Percentiles rank a stretch among this genome's conserved stretches.
Conservation (phyloP, 2,888 invertebrate species). For the Scaptomyza cyrtandrae region DNA sequence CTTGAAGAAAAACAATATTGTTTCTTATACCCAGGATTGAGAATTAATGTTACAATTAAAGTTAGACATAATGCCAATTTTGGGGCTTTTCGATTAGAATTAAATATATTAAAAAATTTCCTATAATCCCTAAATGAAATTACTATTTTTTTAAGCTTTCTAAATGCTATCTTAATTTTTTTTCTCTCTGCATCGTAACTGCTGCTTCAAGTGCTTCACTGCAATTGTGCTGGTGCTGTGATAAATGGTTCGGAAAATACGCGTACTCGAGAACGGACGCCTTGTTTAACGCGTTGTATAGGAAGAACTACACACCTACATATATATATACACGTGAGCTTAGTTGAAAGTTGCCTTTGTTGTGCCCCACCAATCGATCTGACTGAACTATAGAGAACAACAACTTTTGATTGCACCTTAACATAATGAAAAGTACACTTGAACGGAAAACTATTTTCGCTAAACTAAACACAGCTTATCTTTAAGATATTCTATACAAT, state of each 20-base stretch:
- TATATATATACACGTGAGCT: constrained; percentile 7
- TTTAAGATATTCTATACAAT: not conserved
- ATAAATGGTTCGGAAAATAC: constrained; percentile 79
- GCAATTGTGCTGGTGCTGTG: constrained; percentile 47
- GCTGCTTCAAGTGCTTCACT: constrained; percentile 13
- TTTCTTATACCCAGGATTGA: no score
- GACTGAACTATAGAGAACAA: not conserved
- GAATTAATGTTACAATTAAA: no score
- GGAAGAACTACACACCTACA: not conserved
- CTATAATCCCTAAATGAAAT: no score
- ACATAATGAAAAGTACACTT: constrained; percentile 1
- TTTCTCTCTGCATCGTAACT: not conserved
- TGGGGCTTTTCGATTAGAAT: no score
- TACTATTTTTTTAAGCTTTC: not conserved
- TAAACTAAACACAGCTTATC: not conserved
- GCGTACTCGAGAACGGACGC: constrained; percentile 66
- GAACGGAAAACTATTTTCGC: not conserved
- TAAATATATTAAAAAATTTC: no score
- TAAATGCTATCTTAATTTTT: not conserved
- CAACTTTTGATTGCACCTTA: constrained; percentile 4
- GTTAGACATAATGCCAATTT: no score
- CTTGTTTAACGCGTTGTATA: constrained; percentile 58
- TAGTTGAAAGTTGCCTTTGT: constrained; percentile 10
- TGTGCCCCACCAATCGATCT: not conserved
- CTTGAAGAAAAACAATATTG: no score